Base-by-base conservation (phyloP, 2,888 invertebrate species). In the Dilophus febrilis region DNA sequence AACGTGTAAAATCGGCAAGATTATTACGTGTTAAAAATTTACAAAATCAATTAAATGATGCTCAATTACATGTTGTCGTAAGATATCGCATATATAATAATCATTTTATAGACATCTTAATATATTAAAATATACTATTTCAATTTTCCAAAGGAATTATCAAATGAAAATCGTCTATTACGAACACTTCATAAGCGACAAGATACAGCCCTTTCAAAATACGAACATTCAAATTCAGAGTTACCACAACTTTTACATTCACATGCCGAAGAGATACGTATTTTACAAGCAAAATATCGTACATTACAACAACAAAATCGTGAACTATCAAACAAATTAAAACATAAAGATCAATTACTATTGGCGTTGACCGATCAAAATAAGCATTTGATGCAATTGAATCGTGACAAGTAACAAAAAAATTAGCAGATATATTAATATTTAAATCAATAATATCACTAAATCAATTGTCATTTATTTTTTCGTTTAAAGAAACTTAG, bases 21-120 rank as follows among this genome's bases (percentile, higher is more conserved):
- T 70, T 81, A 45, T 67, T 83, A 43, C 68, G 79, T 19, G 67
- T 82, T 22, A 79, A 83, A 52, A 77, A 79, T 42, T 62, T 83
- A 45, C 84, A 85, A 61, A 85, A 81, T 58, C 82, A 85, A 55
- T 54, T 85, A 40, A 72, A 77, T 5, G 82, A 83, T 57, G 82
- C 82, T 0, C 82, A 83, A 54, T 79, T 74, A 49, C 81, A 81
- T 54, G 66, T 85, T 44, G 73, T 80, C 53, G 81, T 79, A 56
- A 61, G 63, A n/a, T n/a, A n/a, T 57, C 26, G 36, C n/a, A 29
- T 11, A 42, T 34, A 39, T 8, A 14, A 27, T 30, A 33, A 26
- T 37, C 5, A 34, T 22, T 32, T 28, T 29, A 11, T 5, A 13
- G 19, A 40, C 14, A 10, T 26, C 22, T 18, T 29, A 6, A 19